Conservation (phyloP, 2,113 vertebrate genomes). For the Tetrax tetrax region DNA sequence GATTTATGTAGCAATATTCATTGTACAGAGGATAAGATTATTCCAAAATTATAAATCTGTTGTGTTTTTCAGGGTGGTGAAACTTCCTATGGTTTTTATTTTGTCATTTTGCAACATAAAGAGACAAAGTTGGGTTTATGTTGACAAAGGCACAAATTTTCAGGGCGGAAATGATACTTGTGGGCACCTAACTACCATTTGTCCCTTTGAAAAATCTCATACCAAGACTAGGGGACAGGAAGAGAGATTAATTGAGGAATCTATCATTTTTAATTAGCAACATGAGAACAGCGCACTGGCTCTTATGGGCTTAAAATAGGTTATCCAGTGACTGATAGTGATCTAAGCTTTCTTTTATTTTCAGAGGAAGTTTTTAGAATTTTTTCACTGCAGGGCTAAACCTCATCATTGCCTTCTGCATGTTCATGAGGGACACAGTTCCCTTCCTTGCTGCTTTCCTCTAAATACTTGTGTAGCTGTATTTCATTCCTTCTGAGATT, state of each 20-base stretch:
- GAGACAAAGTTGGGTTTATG: not conserved
- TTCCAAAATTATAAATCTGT: not conserved
- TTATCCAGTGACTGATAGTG: constrained; percentile 49
- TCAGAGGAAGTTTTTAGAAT: constrained; percentile 16
- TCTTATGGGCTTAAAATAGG: constrained; percentile 64
- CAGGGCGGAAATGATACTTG: not conserved
- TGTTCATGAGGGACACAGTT: not conserved
- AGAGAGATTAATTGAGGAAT: constrained; percentile 62
- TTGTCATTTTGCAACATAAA: not conserved
- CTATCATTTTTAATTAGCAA: constrained; percentile 70
- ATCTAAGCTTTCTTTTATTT: constrained; percentile 54
- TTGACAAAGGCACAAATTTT: constrained; percentile 5
- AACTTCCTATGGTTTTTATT: not conserved
- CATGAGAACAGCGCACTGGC: constrained; percentile 19
- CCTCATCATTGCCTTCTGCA: not conserved
- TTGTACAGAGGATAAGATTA: not conserved
- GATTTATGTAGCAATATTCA: not conserved
- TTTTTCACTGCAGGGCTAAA: not conserved
- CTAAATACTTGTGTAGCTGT: not conserved
- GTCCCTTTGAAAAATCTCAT: constrained; percentile 61
- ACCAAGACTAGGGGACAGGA: constrained; percentile 6
- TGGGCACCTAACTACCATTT: constrained; percentile 31
- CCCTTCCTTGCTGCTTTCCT: not conserved
- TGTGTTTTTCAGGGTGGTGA: not conserved
- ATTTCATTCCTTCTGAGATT: not conserved